Percentiles rank a stretch among this genome's conserved stretches.
Evolutionary conservation across 2,888 invertebrate genomes (phyloP).

Genomic region (Sarcophaga rosellei): DNA sequence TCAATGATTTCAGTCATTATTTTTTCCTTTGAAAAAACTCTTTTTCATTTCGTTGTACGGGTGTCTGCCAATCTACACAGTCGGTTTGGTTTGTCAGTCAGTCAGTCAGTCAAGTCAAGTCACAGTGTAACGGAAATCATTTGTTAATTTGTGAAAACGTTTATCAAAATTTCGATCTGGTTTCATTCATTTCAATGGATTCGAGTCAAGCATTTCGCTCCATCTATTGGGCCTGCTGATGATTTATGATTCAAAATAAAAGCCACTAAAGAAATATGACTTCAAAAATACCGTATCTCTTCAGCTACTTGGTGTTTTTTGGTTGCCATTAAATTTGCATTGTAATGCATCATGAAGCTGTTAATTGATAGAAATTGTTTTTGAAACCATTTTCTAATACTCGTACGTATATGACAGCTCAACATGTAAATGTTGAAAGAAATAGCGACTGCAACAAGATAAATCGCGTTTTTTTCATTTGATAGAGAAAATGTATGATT

Average conservation of each 20-base stretch:
- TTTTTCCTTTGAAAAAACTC: background rate
- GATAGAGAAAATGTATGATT: background rate
- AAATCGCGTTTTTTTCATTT: background rate
- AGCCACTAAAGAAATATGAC: background rate
- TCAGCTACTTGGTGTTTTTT: background rate
- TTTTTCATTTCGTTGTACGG: conserved; percentile 5
- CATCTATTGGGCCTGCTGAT: conserved; percentile 29
- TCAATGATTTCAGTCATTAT: conserved; percentile 65
- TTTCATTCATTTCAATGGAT: conserved; percentile 57
- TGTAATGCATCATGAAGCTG: background rate
- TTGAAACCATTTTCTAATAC: background rate
- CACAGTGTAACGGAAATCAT: conserved; percentile 67
- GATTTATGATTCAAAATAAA: conserved; percentile 58
- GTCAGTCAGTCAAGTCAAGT: conserved; percentile 8
- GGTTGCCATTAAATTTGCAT: background rate
- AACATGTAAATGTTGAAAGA: conserved; percentile 24
- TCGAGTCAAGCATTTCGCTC: background rate
- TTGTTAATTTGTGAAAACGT: conserved; percentile 69
- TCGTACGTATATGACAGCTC: conserved; percentile 16
- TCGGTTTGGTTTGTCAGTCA: conserved; percentile 12
- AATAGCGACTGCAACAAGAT: conserved; percentile 3
- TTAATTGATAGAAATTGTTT: conserved; percentile 51
- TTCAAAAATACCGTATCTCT: background rate
- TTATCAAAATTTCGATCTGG: conserved; percentile 66
- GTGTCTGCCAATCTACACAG: background rate